These are phyloP conservation scores for Eugnorisma glareosa DNA, from an alignment of 2,888 invertebrate genomes.

Conservation along the genomic window DNA sequence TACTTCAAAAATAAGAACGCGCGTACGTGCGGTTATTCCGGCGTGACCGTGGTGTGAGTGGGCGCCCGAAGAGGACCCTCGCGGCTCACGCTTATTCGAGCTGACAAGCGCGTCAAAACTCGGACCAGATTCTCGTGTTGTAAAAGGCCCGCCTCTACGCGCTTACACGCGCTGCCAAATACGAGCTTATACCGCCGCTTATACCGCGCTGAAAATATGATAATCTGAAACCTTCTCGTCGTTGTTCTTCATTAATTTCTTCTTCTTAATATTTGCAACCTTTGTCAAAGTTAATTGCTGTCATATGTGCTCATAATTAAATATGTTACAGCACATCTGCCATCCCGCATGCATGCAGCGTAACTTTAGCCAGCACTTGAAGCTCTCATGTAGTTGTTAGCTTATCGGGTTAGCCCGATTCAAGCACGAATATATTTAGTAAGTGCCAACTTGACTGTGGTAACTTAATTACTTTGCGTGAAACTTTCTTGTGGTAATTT, in stretches of 20 bases:
- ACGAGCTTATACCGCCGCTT: too few relatives aligned
- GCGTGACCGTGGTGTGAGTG: too few relatives aligned
- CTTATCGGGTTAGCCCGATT: slow-evolving; percentile 51
- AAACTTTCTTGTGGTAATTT: slow-evolving; percentile 81
- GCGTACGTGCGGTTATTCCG: too few relatives aligned
- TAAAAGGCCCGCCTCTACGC: too few relatives aligned
- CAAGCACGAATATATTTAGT: slow-evolving; percentile 62
- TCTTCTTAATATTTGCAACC: neutral
- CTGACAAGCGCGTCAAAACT: too few relatives aligned
- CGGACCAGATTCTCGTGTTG: too few relatives aligned
- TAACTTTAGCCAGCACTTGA: slow-evolving; percentile 44
- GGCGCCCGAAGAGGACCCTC: too few relatives aligned
- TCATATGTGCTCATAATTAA: slow-evolving; percentile 13
- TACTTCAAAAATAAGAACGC: too few relatives aligned
- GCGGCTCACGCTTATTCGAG: too few relatives aligned
- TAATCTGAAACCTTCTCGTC: too few relatives aligned
- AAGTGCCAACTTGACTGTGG: slow-evolving; percentile 70
- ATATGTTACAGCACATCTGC: slow-evolving; percentile 12
- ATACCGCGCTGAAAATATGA: too few relatives aligned
- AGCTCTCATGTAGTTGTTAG: slow-evolving; percentile 51
- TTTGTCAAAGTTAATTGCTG: slow-evolving; percentile 6
- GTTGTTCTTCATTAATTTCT: neutral
- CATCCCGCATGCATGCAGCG: slow-evolving; percentile 39
- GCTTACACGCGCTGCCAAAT: too few relatives aligned
- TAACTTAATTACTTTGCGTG: slow-evolving; percentile 80